Evolutionary conservation across 2,113 vertebrate species (phyloP).

Genomic region (Erpornis zantholeuca): DNA sequence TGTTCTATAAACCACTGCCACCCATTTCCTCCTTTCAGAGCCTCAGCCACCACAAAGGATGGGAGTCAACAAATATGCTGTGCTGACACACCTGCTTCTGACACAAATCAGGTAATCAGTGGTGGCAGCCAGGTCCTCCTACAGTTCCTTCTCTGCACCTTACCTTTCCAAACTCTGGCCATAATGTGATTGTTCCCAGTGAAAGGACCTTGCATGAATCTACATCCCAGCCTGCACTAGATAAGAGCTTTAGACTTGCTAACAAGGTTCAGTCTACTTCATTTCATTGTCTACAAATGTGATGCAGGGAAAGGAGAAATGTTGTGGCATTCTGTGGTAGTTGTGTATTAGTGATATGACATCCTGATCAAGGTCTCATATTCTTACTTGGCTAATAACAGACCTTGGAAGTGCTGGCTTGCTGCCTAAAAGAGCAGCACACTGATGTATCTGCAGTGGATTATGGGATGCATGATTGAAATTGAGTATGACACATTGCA

Average conservation of each 20-base stretch:
- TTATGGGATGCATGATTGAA: not conserved
- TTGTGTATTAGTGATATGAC: not conserved
- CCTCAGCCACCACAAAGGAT: not conserved
- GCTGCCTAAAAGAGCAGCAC: not conserved
- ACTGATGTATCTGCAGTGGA: not conserved
- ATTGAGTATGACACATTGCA: not conserved
- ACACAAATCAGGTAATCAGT: not conserved
- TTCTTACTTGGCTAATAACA: not conserved
- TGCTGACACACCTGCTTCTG: not conserved
- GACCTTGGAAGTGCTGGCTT: not conserved
- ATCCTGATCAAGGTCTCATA: not conserved
- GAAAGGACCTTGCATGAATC: not conserved
- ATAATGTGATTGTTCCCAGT: not conserved
- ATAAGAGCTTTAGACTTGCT: not conserved
- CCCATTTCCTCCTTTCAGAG: not conserved
- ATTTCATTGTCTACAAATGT: not conserved
- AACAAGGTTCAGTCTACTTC: not conserved
- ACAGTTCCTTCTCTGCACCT: not conserved
- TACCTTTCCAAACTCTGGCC: not conserved
- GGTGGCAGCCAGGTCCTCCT: not conserved
- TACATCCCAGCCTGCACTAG: not conserved
- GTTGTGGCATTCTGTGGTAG: not conserved
- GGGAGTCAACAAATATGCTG: not conserved
- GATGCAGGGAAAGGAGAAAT: not conserved
- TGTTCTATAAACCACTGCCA: not conserved